A percentile compares a stretch with the other conserved stretches of the same genome.
Evolutionary conservation across 2,888 invertebrate species (phyloP).

Genomic region (Xanthia icteritia): DNA sequence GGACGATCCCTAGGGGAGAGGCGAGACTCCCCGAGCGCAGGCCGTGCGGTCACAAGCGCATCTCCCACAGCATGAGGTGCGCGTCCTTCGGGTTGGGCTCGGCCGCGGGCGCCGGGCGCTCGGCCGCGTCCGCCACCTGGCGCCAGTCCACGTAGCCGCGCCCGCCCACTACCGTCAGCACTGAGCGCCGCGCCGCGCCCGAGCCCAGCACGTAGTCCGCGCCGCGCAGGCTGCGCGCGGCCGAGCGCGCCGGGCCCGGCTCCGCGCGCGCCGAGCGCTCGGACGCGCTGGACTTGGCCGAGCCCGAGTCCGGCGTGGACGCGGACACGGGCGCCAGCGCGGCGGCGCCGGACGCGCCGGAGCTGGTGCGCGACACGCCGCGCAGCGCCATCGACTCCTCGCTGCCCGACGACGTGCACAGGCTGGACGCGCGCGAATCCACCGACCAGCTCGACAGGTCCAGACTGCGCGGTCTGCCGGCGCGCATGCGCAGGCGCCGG

Average conservation of each 20-base stretch:
- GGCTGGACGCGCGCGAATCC: conserved; percentile 94
- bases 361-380: conserved; percentile 94
- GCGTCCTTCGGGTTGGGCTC: conserved; percentile 96
- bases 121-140: conserved; percentile 92
- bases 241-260: conserved; percentile 79
- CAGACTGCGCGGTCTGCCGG: conserved; percentile 94
- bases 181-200: conserved; percentile 92
- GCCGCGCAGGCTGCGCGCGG: conserved; percentile 84
- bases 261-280: conserved; percentile 84
- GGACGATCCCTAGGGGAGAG: conserved; percentile 35
- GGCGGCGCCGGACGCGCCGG: conserved; percentile 92
- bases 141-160: conserved; percentile 97
- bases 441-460: conserved; percentile 97
- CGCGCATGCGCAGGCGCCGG: conserved; percentile 94
- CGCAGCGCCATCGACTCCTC: conserved; percentile 95
- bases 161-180: conserved; percentile 96
- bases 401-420: conserved; percentile 96
- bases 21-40: conserved; percentile 27
- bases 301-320: conserved; percentile 85
- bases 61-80: conserved; percentile 97
- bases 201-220: conserved; percentile 84
- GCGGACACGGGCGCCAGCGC: conserved; percentile 90
- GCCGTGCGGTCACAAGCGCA: conserved; percentile 82
- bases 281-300: conserved; percentile 84
- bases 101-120: conserved; percentile 89